These are phyloP conservation scores for Pagrus major DNA, from an alignment of 2,113 vertebrate species.

Conservation along the genomic window DNA sequence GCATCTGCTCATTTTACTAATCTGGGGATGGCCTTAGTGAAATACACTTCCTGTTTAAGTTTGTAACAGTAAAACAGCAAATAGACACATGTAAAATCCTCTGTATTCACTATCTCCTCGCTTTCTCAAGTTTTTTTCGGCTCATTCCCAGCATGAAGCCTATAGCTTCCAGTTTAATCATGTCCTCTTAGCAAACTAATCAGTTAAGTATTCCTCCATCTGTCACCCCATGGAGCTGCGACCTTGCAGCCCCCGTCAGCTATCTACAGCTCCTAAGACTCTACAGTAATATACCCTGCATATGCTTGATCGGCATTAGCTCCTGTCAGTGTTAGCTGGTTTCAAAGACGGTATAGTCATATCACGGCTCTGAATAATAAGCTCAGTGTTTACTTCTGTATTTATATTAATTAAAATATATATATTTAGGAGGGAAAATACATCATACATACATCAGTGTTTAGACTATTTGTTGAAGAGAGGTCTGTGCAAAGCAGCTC, in stretches of 20 bases:
- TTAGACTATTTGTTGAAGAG: background rate
- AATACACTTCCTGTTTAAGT: background rate
- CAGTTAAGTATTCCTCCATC: conserved; percentile 75
- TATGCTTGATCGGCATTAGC: conserved; percentile 34
- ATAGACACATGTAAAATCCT: background rate
- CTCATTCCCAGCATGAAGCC: conserved; percentile 39
- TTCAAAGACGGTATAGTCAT: conserved; percentile 9
- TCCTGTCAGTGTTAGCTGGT: conserved; percentile 10
- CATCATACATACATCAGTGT: too few relatives aligned
- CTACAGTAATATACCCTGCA: conserved; percentile 17
- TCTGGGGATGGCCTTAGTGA: background rate
- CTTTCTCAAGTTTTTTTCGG: conserved; percentile 41
- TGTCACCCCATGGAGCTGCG: conserved; percentile 51
- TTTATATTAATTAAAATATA: background rate
- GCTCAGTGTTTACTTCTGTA: background rate
- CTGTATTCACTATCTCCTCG: conserved; percentile 31
- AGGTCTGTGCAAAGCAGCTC: background rate
- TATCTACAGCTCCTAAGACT: conserved; percentile 45
- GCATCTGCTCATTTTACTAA: background rate
- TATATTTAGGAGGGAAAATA: too few relatives aligned
- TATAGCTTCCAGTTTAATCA: conserved; percentile 55
- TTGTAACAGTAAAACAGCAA: background rate
- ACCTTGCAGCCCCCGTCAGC: conserved; percentile 46
- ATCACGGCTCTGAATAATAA: background rate
- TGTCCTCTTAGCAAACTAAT: conserved; percentile 65